These are phyloP conservation scores for Philhelius pedissequus DNA, from an alignment of 2,888 invertebrate genomes.

Conservation along the genomic window DNA sequence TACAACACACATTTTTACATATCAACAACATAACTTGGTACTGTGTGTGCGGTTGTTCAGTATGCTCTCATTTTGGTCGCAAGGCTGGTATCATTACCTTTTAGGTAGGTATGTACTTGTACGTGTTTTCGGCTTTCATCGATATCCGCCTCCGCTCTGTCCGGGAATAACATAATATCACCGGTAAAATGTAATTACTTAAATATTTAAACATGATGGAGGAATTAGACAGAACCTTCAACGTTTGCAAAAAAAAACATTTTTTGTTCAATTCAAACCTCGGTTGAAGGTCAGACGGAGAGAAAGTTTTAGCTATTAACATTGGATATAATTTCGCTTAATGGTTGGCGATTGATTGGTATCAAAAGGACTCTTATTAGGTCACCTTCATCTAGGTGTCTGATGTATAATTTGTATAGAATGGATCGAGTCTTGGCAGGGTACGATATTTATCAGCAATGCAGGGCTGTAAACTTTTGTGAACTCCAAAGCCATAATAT, in stretches of 20 bases:
- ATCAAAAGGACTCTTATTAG: constrained; percentile 16
- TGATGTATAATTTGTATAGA: neutral
- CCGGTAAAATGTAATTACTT: constrained; percentile 64
- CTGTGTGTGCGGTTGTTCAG: neutral
- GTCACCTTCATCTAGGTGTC: neutral
- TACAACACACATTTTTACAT: neutral
- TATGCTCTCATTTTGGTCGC: neutral
- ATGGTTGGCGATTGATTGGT: constrained; percentile 12
- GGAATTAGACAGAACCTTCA: neutral
- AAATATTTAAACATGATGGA: constrained; percentile 52
- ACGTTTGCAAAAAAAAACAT: constrained; percentile 6
- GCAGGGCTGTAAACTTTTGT: neutral
- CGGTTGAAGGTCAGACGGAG: constrained; percentile 50
- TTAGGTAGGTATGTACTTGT: too few relatives aligned
- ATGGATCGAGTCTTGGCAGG: neutral
- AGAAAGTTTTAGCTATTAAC: constrained; percentile 49
- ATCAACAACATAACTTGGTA: neutral
- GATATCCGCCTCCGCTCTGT: neutral
- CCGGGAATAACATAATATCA: constrained; percentile 2
- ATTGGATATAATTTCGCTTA: constrained; percentile 40
- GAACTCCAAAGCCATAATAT: constrained; percentile 33
- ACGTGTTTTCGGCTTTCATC: constrained; percentile 13
- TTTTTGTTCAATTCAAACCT: constrained; percentile 32
- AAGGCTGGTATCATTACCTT: too few relatives aligned
- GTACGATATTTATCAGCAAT: neutral